Conservation (phyloP, 2,113 vertebrate species). For the Aegithalos caudatus region DNA sequence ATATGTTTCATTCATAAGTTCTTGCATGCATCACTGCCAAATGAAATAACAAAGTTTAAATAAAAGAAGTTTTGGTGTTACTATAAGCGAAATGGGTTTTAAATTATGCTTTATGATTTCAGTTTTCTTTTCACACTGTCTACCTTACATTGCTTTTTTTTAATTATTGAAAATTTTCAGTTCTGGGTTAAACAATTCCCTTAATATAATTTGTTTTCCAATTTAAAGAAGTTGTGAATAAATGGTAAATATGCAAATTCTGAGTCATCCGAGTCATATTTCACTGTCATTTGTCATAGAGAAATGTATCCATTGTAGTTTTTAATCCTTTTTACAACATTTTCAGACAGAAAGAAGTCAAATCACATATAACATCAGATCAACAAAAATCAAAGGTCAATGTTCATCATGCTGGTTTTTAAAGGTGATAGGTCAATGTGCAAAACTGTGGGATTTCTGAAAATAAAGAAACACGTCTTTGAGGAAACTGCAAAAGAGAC, state of each 20-base stretch:
- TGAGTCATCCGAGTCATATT: conserved; percentile 9
- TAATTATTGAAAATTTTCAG: not conserved
- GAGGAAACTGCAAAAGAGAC: conserved; percentile 65
- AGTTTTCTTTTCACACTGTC: not conserved
- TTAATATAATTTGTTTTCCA: not conserved
- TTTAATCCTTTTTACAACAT: conserved; percentile 56
- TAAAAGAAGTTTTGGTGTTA: not conserved
- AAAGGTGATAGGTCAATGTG: conserved; percentile 84
- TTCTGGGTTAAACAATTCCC: not conserved
- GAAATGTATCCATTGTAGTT: conserved; percentile 23
- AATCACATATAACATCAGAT: conserved; percentile 69
- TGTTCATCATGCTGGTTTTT: conserved; percentile 76
- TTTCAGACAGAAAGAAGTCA: conserved; percentile 75
- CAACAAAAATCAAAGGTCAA: conserved; percentile 74
- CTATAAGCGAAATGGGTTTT: not conserved
- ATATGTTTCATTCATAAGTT: not conserved
- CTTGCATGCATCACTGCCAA: not conserved
- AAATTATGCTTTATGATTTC: not conserved
- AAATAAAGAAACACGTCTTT: conserved; percentile 57
- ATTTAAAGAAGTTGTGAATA: not conserved
- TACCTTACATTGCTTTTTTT: not conserved
- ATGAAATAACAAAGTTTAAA: not conserved
- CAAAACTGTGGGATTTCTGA: conserved; percentile 46
- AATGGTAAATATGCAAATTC: not conserved
- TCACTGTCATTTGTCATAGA: conserved; percentile 28